Evolutionary conservation across 2,113 vertebrate species (phyloP), one percentile per base, ranked within the genome.

Genomic region (Macroglossus sobrinus): DNA sequence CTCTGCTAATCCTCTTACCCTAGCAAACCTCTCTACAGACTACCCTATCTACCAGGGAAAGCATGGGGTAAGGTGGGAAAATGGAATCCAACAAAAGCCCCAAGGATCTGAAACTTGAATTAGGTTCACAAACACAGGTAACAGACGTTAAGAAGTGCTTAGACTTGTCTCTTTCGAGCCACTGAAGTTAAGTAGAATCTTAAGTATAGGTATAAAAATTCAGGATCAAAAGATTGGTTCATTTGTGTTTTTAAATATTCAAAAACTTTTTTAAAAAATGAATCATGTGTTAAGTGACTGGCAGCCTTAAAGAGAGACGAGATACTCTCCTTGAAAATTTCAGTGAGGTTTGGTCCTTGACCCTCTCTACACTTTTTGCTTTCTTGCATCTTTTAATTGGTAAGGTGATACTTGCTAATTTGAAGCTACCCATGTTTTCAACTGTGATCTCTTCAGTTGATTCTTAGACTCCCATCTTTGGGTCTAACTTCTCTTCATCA

Each of bases 161-260:
- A n/a, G 2, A 47, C 59, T 74, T 94, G 26, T 89, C 43, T 95
- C 68, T n/a, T 91, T 91, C 21, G 76, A 91, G 57, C 5, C 38
- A 50, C 0, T 74, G 2, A 79, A 74, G 57, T 90, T 91, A 91
- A 64, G 14, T 15, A 71, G 24, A 92, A 64, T 75, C 38, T 84
- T 94, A 92, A 40, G 43, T 13, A 43, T 59, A 71, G 4, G 50
- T 47, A 94, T 53, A 86, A 79, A 95, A 92, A 55, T 33, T 76
- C 15, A 74, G 28, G 28, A 81, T n/a, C 12, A 33, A 93, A 30
- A 93, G 24, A 80, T 0, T 79, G 9, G 26, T 80, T 69, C 38
- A 19, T 68, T 68, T 19, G 10, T 5, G 95, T 87, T 69, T 72
- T 94, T 81, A 89, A 93, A 85, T 89, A 96, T n/a, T 50, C 28